A percentile compares a stretch with the other conserved stretches of the same genome.
Conservation (phyloP, 2,888 invertebrate genomes). For the Invenusta paracnida region DNA sequence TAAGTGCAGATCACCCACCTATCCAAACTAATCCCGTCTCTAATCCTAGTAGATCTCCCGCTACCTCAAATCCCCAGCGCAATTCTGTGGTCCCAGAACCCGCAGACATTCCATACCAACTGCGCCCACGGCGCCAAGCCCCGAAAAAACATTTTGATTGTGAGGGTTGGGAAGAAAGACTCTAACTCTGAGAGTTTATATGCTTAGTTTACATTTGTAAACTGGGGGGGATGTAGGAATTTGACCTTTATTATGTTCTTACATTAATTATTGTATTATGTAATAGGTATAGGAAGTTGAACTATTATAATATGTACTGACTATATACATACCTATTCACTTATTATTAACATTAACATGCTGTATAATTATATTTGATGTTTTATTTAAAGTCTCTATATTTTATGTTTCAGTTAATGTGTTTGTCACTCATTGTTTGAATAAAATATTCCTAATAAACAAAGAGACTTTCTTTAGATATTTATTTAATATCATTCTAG, state of each 20-base stretch:
- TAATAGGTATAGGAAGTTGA: too few species aligned
- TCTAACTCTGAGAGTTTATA: too few species aligned
- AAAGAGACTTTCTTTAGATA: not conserved
- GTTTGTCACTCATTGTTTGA: not conserved
- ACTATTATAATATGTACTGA: too few species aligned
- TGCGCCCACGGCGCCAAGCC: not conserved
- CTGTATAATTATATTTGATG: too few species aligned
- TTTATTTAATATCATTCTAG: too few species aligned
- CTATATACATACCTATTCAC: too few species aligned
- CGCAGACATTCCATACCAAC: not conserved
- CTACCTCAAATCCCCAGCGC: not conserved
- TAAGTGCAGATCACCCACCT: not conserved
- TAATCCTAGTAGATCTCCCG: not conserved
- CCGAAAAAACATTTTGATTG: not conserved
- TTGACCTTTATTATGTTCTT: not conserved
- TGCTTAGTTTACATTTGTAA: not conserved
- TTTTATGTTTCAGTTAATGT: not conserved
- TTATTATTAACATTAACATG: too few species aligned
- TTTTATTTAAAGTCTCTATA: not conserved
- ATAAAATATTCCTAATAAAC: not conserved
- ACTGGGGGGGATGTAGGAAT: not conserved
- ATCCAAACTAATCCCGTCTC: not conserved
- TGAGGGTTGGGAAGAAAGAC: not conserved
- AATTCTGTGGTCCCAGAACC: not conserved
- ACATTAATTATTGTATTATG: not conserved